Evolutionary conservation across 1,140 invertebrate species (phyloP).

Genomic region (Solenopsis invicta): DNA sequence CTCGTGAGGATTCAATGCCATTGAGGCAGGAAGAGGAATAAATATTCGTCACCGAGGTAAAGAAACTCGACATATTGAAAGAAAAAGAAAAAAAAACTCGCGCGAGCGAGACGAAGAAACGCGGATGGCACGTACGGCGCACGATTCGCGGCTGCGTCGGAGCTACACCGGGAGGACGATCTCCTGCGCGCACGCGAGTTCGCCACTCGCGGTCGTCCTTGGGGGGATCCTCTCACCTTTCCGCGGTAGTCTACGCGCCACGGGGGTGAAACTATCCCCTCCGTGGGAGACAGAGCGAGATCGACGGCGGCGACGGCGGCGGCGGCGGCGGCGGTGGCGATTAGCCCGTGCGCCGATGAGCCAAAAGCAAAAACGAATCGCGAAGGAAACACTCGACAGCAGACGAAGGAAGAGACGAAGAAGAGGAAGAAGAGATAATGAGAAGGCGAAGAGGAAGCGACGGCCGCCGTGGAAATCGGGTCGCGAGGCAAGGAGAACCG

Average conservation of each 20-base stretch:
- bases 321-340: not conserved
- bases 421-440: slow-evolving; percentile 15
- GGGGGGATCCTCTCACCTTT: slow-evolving; percentile 36
- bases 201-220: slow-evolving; percentile 58
- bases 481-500: slow-evolving; percentile 5
- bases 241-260: slow-evolving; percentile 40
- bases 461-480: not conserved
- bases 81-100: not conserved
- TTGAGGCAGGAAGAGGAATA: not conserved
- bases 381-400: not conserved
- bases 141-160: not conserved
- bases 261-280: slow-evolving; percentile 69
- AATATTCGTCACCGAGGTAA: slow-evolving; percentile 33
- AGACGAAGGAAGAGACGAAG: slow-evolving; percentile 3
- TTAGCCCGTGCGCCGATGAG: slow-evolving; percentile 3
- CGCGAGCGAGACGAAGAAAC: not conserved
- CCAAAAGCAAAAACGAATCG: slow-evolving; percentile 29
- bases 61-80: not conserved
- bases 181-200: slow-evolving; percentile 36
- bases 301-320: not conserved
- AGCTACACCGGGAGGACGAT: slow-evolving; percentile 48
- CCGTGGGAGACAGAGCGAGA: slow-evolving; percentile 20
- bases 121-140: not conserved
- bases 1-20: not conserved
- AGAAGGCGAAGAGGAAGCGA: slow-evolving; percentile 4